Evolutionary conservation across 2,888 invertebrate genomes (phyloP), one percentile per base, ranked within the genome.

Genomic region (Brenthis hecate): DNA sequence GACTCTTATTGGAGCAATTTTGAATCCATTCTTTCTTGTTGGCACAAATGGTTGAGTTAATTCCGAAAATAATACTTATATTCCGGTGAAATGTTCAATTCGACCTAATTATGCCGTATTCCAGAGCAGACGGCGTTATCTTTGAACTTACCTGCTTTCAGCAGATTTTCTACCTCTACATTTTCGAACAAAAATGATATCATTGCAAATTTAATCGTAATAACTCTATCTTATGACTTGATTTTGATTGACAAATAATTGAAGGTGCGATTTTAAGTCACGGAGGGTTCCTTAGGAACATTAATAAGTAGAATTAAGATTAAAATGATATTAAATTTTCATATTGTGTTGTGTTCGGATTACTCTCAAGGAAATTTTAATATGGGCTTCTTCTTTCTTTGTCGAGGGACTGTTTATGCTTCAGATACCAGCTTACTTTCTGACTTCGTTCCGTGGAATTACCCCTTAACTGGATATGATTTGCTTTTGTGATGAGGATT

Each of bases 301-400:
- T 89, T 92, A 91, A 91, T 91, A 92, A 92, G 90, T 81, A 87
- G 90, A 87, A 91, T 91, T 91, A 91, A 92, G 92, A 92, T 92
- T 92, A 92, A 90, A 91, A 91, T 90, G 87, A 92, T 92, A 92
- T 92, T 92, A 92, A 92, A 92, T 91, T 92, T 91, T 92, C 88
- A 92, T 91, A 91, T 92, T 92, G 90, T 92, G 91, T 89, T 91
- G 90, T 86, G 84, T 89, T 85, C 88, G 91, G 91, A 89, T 92
- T 92, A 92, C 85, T 88, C 81, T 81, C 82, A 87, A 90, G 91
- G 88, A 90, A 75, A 77, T 76, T 76, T 77, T 78, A 76, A 78
- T 77, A 78, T 74, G 57, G 71, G 70, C 73, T 70, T 71, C 74
- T 72, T 74, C 74, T 51, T 62, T 62, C 51, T 50, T 62, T 53